These are phyloP conservation scores for Ailurus styani DNA, from an alignment of 2,113 vertebrate species.

Conservation along the genomic window DNA sequence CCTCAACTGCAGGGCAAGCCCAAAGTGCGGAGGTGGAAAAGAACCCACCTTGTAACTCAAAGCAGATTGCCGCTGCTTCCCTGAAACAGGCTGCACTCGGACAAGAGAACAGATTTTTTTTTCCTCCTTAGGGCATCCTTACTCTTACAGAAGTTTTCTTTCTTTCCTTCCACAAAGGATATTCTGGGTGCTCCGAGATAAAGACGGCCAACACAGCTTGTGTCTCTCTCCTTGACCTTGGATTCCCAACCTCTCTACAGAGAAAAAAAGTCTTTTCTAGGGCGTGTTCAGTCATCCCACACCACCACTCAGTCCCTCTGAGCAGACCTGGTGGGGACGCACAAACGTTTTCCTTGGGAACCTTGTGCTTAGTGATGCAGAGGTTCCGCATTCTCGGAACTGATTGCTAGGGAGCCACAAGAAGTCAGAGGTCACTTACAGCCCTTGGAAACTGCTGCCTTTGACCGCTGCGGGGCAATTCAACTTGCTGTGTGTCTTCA, in stretches of 20 bases:
- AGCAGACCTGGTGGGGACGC: neutral
- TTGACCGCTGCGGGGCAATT: neutral
- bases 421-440: neutral
- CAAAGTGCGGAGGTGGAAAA: neutral
- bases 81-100: fast-evolving
- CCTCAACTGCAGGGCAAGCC: neutral
- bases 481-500: neutral
- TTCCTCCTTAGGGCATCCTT: neutral
- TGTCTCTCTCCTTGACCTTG: neutral
- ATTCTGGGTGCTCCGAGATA: neutral
- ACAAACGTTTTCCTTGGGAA: neutral
- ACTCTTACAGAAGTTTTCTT: neutral
- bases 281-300: neutral
- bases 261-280: neutral
- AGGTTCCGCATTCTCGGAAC: neutral
- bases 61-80: constrained; percentile 8
- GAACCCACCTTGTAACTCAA: neutral
- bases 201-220: neutral
- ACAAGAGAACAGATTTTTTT: constrained; percentile 11
- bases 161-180: neutral
- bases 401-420: neutral
- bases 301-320: neutral
- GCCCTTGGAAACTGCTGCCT: no score
- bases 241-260: neutral
- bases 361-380: neutral